Evolutionary conservation across 1,140 invertebrate genomes (phyloP), one percentile per base, ranked within the genome.

Genomic region (Drosophila watanabei): DNA sequence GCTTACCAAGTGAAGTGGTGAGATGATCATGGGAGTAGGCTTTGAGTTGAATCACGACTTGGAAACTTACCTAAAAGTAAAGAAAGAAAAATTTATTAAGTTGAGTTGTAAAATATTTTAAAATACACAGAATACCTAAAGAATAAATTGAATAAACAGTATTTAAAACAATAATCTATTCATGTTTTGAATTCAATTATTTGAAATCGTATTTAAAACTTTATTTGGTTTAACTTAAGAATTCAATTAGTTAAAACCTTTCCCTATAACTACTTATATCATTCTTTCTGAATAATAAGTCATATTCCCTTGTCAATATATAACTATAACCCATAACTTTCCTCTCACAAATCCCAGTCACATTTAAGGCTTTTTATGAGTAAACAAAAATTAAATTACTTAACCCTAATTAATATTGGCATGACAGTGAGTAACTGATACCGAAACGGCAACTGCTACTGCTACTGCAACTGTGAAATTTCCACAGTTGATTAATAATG

Each of bases 341-440:
- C 32, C 20, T 9, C 16, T 33, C 32, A 16, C 20, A 48, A 58
- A 59, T 59, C 57, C 30, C 28, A 16, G 35, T 14, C 24, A 11
- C 14, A 45, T 52, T 52, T 37, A 49, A 43, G 13, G 39, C 32
- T 14, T 24, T 35, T 75, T 48, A 41, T 11, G 28, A 11, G 35
- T 9, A 37, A 48, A 63, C n/a, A 56, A 20, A 46, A 66, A 52
- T 63, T 57, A 51, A 52, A 87, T 88, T 88, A 87, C 63, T 84
- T 89, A 89, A 89, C 84, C 85, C 63, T 82, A 88, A 89, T 88
- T 88, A 88, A 78, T 84, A 84, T 78, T 57, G 68, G 49, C 68
- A 71, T 69, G 68, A 71, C 64, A 69, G 39, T 69, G 37, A 64
- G 68, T 69, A 82, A 80, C 75, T 73, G 71, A 69, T 51, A 69